phyloP scores from a whole-genome alignment of 2,888 invertebrate species.

The Metopia argyrocephala region DNA sequence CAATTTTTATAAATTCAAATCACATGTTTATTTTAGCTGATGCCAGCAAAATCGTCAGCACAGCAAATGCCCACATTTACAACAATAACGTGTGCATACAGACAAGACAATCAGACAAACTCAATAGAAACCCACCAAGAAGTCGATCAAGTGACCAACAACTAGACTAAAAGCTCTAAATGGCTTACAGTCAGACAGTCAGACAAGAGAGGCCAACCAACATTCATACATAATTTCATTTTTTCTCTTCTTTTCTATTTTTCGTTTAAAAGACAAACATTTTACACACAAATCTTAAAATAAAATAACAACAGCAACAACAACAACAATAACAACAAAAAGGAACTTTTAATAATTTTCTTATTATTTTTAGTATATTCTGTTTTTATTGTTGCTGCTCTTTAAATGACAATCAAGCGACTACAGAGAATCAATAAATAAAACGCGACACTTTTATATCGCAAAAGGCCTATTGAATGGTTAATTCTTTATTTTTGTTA shows the following conservation, averaged over 20 bases:
- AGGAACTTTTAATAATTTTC: conserved; percentile 46
- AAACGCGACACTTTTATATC: conserved; percentile 30
- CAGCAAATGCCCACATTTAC: conserved; percentile 42
- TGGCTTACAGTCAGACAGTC: neutral
- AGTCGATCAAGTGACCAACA: neutral
- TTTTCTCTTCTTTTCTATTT: neutral
- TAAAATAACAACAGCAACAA: neutral
- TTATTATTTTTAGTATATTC: neutral
- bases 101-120: conserved; percentile 29
- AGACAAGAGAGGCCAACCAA: conserved; percentile 5
- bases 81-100: conserved; percentile 7
- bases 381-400: conserved; percentile 11
- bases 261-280: neutral
- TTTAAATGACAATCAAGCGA: conserved; percentile 46
- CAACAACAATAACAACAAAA: neutral
- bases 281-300: neutral
- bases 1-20: conserved; percentile 64
- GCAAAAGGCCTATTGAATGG: conserved; percentile 17
- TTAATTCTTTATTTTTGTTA: neutral
- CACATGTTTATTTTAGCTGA: conserved; percentile 61
- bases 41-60: conserved; percentile 64
- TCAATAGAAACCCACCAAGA: conserved; percentile 2
- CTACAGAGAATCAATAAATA: conserved; percentile 46
- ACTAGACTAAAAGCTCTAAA: neutral
- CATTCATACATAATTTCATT: neutral